Evolutionary conservation across 2,113 vertebrate genomes (phyloP), one percentile per base, ranked within the genome.

Genomic region (Perognathus longimembris): DNA sequence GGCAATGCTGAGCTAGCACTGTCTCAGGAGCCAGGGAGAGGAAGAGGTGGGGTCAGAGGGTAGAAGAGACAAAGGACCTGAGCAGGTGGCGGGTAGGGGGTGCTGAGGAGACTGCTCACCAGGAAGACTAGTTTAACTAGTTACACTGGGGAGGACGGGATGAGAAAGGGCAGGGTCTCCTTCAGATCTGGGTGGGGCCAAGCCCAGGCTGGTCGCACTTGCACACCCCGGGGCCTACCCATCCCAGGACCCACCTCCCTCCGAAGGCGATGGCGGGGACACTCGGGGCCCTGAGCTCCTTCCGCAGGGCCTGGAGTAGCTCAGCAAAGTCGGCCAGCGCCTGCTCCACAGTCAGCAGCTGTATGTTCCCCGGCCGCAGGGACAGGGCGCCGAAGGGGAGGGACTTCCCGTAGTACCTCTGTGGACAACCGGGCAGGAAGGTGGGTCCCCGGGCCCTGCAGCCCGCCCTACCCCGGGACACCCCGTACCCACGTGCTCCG

Each of bases 361-460:
- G 94, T 0, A 98, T 96, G 78, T 98, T 93, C 30, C 98, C 98
- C 3, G 95, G 96, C 81, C 82, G 95, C 4, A 98, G 98, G 22
- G 99, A 99, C 32, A 90, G 96, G 0, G 93, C 85, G 0, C 98
- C 99, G 36, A 99, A 99, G 0, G 99, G 99, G 30, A 99, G 98
- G 9, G 99, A 99, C 81, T 97, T 98, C 32, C 99, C 99, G 6
- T 99, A 99, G 96, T 99, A 99, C 38, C 99, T 98, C 99, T 99
- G 96, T 1, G 45, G 45, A 45, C 9, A 45, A 12, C 45, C 45
- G 85, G 92, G 8, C 0, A 26, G 17, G 15, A 10, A 42, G 34
- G 50, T 36, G 17, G 50, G 0, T 8, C 20, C 18, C 40, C 38
- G 45, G 78, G 84, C 11, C 30, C 9, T 3, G 3, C 7, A 1